Evolutionary conservation across 2,797 vertebrate genomes (phyloP).

Genomic region (Taeniopygia guttata): DNA sequence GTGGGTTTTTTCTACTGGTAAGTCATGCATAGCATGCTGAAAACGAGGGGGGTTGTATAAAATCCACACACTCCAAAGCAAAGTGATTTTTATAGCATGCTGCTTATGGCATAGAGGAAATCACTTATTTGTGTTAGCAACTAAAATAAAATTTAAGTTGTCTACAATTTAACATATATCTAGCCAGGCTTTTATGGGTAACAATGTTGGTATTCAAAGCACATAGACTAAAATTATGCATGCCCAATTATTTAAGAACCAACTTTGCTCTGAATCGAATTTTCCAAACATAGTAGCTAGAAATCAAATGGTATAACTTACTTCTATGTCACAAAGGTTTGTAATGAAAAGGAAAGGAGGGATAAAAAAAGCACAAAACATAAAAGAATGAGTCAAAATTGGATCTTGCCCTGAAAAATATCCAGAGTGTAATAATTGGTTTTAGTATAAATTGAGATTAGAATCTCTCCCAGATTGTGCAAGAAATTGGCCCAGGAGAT

Average conservation of each 20-base stretch:
- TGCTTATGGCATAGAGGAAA: background rate
- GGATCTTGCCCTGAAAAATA: conserved; percentile 2
- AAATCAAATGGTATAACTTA: background rate
- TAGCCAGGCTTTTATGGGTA: background rate
- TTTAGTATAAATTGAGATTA: background rate
- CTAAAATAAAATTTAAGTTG: background rate
- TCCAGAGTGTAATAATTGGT: background rate
- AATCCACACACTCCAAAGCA: background rate
- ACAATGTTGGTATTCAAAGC: background rate
- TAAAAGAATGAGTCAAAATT: background rate
- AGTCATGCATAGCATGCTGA: background rate
- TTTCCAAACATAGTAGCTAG: background rate
- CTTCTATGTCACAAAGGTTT: background rate
- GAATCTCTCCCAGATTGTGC: background rate
- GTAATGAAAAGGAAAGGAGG: background rate
- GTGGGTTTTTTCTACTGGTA: background rate
- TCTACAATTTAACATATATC: background rate
- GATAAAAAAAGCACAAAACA: background rate
- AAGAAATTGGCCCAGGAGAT: background rate
- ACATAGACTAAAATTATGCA: background rate
- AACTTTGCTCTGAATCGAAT: background rate
- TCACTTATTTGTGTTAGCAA: background rate
- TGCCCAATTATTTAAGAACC: background rate
- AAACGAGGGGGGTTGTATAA: background rate
- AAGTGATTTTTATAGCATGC: background rate